Base-by-base conservation (phyloP, 2,888 invertebrate genomes). In the Heliconius ismenius region DNA sequence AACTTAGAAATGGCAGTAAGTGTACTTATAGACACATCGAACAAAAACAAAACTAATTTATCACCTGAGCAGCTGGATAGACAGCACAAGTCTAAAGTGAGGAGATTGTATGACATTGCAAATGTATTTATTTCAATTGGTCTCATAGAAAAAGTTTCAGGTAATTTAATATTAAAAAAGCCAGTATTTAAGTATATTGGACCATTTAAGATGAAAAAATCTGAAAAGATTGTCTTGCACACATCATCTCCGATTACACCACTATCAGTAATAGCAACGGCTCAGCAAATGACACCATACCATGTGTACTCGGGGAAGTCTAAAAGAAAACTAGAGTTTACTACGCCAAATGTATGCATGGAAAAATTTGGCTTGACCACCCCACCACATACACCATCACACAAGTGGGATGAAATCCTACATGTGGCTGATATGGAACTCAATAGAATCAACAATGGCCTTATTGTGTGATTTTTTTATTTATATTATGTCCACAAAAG, bases 51-150 rank as follows among this genome's bases (percentile, higher is more conserved):
- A 84, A 88, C 92, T 32, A 89, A 91, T 76, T 88, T 95, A 60
- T 95, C 95, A 32, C 93, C 93, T 1, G 93, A 94, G 82, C 93
- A 93, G 83, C 88, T 90, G 80, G 94, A 94, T 81, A 93, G 95
- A 32, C 94, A 95, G 83, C 95, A 95, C 89, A 94, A 95, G 92
- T 96, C 96, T 49, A 96, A 96, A 93, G 96, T 96, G 79, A 94
- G 97, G 79, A 94, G 97, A 81, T 93, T 97, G 49, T 97, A 97
- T 89, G 97, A 97, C 88, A 97, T 97, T 83, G 97, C 97, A 78
- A 97, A 97, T 90, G 96, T 97, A 81, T 94, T 97, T 83, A 96
- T 96, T 81, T 96, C 96, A 79, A 95, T 97, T 87, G 95, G 96
- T 83, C 95, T 97, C 81, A 96, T 97, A 85, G 95, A 95, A 86